Conservation (phyloP, 2,888 invertebrate species). For the Agrotis ipsilon region DNA sequence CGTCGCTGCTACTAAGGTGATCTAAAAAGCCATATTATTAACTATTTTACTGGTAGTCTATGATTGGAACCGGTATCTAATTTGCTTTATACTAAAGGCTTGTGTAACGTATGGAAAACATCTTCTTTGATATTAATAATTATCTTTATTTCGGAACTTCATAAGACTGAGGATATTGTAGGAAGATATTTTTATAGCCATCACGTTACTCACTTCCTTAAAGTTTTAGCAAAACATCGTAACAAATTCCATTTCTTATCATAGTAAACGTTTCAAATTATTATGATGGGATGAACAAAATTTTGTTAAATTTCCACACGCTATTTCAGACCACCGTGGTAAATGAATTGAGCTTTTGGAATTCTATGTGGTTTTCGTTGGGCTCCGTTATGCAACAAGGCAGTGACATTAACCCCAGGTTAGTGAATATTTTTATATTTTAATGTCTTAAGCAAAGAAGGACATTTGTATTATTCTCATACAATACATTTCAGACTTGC, state of each 20-base stretch:
- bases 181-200: no score
- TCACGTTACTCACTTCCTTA: no score
- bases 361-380: constrained; percentile 99
- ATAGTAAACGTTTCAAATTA: constrained; percentile 19
- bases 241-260: no score
- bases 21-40: neutral
- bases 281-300: constrained; percentile 50
- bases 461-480: neutral
- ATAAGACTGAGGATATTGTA: no score
- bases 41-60: neutral
- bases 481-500: neutral
- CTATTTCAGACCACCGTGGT: constrained; percentile 92
- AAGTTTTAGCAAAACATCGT: no score
- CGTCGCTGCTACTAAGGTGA: constrained; percentile 76
- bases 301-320: constrained; percentile 50
- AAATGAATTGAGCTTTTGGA: constrained; percentile 98
- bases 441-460: constrained; percentile 49
- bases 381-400: constrained; percentile 99
- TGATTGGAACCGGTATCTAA: no score
- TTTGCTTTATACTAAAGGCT: no score
- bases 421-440: constrained; percentile 78
- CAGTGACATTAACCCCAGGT: constrained; percentile 98
- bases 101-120: no score
- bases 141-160: no score
- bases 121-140: no score